A percentile compares a stretch with the other conserved stretches of the same genome.
phyloP scores from a whole-genome alignment of 1,140 invertebrate genomes.

The Diachasmimorpha longicaudata region DNA sequence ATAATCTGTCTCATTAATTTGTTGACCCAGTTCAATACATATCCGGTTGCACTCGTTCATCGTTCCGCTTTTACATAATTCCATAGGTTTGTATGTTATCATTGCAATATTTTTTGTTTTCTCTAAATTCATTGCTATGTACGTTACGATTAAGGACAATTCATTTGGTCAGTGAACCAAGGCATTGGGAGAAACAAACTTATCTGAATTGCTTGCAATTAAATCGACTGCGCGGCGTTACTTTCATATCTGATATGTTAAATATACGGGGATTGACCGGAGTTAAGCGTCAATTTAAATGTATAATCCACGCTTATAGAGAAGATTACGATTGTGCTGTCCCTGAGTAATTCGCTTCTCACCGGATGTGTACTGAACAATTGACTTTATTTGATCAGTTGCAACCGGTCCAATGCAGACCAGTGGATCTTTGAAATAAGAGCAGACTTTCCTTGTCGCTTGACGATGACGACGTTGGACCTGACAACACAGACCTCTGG shows the following conservation, averaged over 20 bases:
- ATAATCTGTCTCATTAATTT: conserved; percentile 16
- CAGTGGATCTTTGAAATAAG: conserved; percentile 88
- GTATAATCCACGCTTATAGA: conserved; percentile 54
- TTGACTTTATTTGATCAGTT: conserved; percentile 73
- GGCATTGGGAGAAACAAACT: neutral
- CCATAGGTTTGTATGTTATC: neutral
- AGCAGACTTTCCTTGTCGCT: conserved; percentile 83
- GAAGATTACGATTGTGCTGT: conserved; percentile 49
- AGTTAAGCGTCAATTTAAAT: conserved; percentile 40
- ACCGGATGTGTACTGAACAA: conserved; percentile 78
- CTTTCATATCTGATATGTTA: conserved; percentile 8
- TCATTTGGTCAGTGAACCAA: neutral
- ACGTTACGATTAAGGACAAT: neutral
- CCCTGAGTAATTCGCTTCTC: conserved; percentile 77
- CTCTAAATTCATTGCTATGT: neutral
- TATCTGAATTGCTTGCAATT: neutral
- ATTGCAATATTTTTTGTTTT: neutral
- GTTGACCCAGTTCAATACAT: neutral
- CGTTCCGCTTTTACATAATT: conserved; percentile 2
- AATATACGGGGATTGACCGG: conserved; percentile 15
- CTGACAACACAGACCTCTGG: conserved; percentile 85
- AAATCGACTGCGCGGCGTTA: conserved; percentile 13
- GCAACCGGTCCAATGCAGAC: conserved; percentile 87
- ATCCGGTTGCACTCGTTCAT: neutral
- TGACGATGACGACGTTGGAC: conserved; percentile 84